Conservation (phyloP, 2,113 vertebrate species). For the Rhineura floridana region DNA sequence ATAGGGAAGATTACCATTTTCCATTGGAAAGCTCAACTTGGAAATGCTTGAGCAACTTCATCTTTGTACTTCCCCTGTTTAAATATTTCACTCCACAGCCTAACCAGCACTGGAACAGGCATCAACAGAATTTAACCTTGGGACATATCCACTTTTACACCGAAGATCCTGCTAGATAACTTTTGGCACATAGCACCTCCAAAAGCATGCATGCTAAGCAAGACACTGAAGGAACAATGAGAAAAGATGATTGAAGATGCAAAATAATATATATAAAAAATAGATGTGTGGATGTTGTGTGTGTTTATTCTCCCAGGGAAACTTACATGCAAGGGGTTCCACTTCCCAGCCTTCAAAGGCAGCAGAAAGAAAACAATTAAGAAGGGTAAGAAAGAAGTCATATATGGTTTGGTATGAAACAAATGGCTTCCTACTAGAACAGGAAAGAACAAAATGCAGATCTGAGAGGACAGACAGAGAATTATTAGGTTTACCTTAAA, state of each 20-base stretch:
- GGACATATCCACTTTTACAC: not conserved
- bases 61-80: not conserved
- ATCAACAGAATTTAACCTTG: not conserved
- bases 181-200: no score
- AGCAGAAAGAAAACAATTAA: slow-evolving; percentile 78
- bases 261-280: not conserved
- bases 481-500: not conserved
- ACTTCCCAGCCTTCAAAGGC: slow-evolving; percentile 90
- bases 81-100: not conserved
- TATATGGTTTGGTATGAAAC: slow-evolving; percentile 51
- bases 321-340: slow-evolving; percentile 98
- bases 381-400: slow-evolving; percentile 67
- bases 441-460: slow-evolving; percentile 3
- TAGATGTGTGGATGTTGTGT: not conserved
- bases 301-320: slow-evolving; percentile 9
- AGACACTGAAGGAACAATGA: not conserved
- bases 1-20: not conserved
- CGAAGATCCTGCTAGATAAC: not conserved
- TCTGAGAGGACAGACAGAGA: slow-evolving; percentile 30
- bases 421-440: slow-evolving; percentile 8
- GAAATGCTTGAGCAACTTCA: not conserved
- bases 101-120: not conserved
- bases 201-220: not conserved
- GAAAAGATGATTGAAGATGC: slow-evolving; percentile 10
- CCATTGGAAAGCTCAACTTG: slow-evolving; percentile 4